Percentiles rank a stretch among this genome's conserved stretches.
Evolutionary conservation across 2,113 vertebrate species (phyloP).

Genomic region (Oxyura jamaicensis): DNA sequence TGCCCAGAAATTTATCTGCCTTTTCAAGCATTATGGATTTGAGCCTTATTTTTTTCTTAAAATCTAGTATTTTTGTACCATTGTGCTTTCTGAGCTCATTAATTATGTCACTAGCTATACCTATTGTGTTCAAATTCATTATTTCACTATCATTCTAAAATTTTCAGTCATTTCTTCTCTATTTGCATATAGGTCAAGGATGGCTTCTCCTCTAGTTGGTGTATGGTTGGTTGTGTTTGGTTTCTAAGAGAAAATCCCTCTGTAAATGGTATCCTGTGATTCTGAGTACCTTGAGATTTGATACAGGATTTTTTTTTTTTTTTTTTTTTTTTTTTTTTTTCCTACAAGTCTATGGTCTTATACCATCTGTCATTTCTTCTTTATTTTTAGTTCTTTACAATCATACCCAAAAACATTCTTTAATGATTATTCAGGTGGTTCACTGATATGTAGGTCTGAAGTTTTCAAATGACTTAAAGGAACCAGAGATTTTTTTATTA

Average conservation of each 20-base stretch:
- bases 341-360: not conserved
- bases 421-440: not conserved
- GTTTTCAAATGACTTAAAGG: not conserved
- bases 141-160: not conserved
- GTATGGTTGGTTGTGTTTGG: not conserved
- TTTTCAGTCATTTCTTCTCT: not conserved
- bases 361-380: not conserved
- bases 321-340: constrained; percentile 26
- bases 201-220: constrained; percentile 3
- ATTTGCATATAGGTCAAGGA: constrained; percentile 30
- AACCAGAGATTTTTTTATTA: not conserved
- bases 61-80: not conserved
- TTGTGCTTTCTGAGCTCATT: not conserved
- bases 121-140: not conserved
- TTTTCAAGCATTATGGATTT: not conserved
- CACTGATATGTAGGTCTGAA: not conserved
- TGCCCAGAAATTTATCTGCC: not conserved
- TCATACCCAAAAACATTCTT: not conserved
- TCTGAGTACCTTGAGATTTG: constrained; percentile 17
- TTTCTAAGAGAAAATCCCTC: constrained; percentile 31
- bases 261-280: not conserved
- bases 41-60: not conserved
- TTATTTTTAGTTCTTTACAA: not conserved
- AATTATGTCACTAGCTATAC: not conserved
- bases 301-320: constrained; percentile 10